Base-by-base conservation (phyloP, 2,888 invertebrate species). In the Teleogryllus oceanicus region DNA sequence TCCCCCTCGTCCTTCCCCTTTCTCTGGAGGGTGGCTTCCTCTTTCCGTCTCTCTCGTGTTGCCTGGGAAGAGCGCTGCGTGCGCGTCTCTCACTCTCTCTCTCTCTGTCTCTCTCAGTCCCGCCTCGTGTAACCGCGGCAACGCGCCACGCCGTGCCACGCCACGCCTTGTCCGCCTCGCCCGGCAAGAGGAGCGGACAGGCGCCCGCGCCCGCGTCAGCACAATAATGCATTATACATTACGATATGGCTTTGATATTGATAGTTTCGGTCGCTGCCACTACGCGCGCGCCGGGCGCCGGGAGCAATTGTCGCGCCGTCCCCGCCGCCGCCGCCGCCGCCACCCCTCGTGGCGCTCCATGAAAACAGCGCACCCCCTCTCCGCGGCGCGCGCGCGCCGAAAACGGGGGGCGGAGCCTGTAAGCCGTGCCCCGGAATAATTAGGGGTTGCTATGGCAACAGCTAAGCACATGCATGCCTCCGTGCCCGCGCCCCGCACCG, bases 401-500 rank as follows among this genome's bases (percentile, higher is more conserved):
- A 37, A 37, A 37, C n/a, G 62, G 62, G 21, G 62, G 62, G 62
- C 62, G 62, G 62, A 62, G 62, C 62, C 62, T 62, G n/a, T n/a
- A n/a, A 62, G n/a, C 62, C 62, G 62, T 62, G 62, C 62, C 62
- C n/a, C 62, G n/a, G 62, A 62, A 62, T 62, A 62, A 62, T 62
- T 62, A 62, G 62, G 62, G 62, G 62, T 62, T 62, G 62, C 62
- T 62, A 62, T 62, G 62, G 62, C 62, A 62, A 62, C 62, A 5
- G 16, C 62, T 62, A 62, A 62, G 62, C n/a, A 62, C 62, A 62
- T 62, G 62, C 62, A 62, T 62, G 62, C 62, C 62, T n/a, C n/a
- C 62, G 62, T 37, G 62, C 62, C 62, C 13, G 16, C 62, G 62
- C 62, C 37, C 62, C n/a, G 16, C 62, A 13, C 62, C 62, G 16